Evolutionary conservation across 2,797 vertebrate species (phyloP), one percentile per base, ranked within the genome.

Genomic region (Nannoperca obscura): DNA sequence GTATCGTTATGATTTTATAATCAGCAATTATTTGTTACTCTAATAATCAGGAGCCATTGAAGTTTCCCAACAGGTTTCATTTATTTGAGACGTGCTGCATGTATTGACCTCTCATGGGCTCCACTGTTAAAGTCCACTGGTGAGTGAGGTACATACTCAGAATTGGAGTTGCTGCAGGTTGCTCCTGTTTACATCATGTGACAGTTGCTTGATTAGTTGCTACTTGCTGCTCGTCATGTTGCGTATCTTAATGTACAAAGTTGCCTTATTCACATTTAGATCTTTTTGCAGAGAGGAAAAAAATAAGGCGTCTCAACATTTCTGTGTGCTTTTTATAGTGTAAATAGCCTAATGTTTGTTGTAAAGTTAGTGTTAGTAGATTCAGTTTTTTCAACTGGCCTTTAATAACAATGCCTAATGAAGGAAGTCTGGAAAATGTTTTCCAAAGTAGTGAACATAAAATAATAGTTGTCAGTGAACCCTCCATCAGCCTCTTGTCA

Each of bases 311-410:
- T 84, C 76, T 19, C 62, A 80, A 83, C 27, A 58, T 87, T 89
- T 79, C 59, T 78, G 80, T 87, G 73, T 82, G 46, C 80, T 86
- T 91, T 91, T 90, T 87, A 79, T 88, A 84, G 75, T 90, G 86
- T 89, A 87, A 64, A 80, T 80, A 75, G 3, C 27, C 17, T 69
- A 13, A 64, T 36, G 24, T 27, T 27, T 27, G 24, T 27, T 27
- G 24, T 27, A 27, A 27, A 27, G 24, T 46, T 7, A 34, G 6
- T 6, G 34, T 34, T 34, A 34, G 34, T 49, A 53, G 20, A 15
- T 38, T 57, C 3, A 0, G 11, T 64, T 74, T 67, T 71, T 77
- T 53, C 12, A 27, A 62, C 46, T 55, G 40, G 61, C 47, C 52
- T 78, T 84, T 75, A 74, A 61, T 5, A 60, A 88, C 59, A 24